These are phyloP conservation scores for Bubo blakistoni DNA, from an alignment of 2,113 vertebrate species.

Conservation along the genomic window DNA sequence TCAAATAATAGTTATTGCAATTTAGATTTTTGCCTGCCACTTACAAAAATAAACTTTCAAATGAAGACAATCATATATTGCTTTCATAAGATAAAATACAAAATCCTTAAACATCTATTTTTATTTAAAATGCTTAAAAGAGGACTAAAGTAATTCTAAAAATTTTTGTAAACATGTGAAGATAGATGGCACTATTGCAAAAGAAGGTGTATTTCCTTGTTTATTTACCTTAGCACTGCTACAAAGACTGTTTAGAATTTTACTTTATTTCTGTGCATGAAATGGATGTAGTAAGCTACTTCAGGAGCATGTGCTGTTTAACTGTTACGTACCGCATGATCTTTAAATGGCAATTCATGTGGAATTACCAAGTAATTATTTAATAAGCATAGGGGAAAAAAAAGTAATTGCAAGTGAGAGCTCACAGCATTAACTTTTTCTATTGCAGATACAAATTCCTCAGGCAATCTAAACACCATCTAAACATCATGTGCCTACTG, in stretches of 20 bases:
- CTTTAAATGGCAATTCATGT: background rate
- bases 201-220: background rate
- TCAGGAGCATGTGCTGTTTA: background rate
- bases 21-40: background rate
- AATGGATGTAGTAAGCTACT: background rate
- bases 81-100: background rate
- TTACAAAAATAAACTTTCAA: background rate
- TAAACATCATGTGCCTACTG: background rate
- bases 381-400: background rate
- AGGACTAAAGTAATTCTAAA: background rate
- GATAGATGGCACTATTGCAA: background rate
- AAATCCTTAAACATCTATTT: background rate
- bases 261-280: background rate
- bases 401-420: background rate
- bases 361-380: background rate
- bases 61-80: background rate
- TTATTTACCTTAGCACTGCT: background rate
- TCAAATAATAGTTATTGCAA: background rate
- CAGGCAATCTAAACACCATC: background rate
- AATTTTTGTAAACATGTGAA: background rate
- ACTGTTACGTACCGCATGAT: background rate
- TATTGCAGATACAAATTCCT: background rate
- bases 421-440: background rate
- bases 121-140: background rate
- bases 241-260: background rate